Evolutionary conservation across 2,888 invertebrate genomes (phyloP).

Genomic region (Apodemia hepburni): DNA sequence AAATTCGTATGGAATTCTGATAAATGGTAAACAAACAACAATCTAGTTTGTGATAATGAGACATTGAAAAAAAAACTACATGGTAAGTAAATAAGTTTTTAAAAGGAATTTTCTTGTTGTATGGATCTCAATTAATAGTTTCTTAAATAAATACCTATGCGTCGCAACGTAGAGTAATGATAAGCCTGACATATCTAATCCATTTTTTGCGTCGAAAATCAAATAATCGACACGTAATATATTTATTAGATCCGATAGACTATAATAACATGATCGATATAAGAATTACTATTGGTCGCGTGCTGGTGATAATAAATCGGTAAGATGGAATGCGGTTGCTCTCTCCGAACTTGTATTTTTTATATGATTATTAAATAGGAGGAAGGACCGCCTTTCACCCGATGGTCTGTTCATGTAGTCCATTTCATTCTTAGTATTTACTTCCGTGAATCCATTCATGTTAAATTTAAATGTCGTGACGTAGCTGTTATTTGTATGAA

Average conservation of each 20-base stretch:
- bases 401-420: not conserved
- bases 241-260: not conserved
- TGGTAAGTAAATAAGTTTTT: too few relatives aligned
- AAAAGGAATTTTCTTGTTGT: too few relatives aligned
- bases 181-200: not conserved
- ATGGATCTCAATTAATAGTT: not conserved
- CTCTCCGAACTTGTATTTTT: not conserved
- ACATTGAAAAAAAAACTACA: too few relatives aligned
- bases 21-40: too few relatives aligned
- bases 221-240: not conserved
- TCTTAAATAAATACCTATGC: not conserved
- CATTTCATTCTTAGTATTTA: not conserved
- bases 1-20: too few relatives aligned
- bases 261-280: not conserved
- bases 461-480: conserved; percentile 8
- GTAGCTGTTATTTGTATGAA: conserved; percentile 5
- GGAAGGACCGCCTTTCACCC: not conserved
- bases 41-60: too few relatives aligned
- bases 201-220: not conserved
- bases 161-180: not conserved
- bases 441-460: conserved; percentile 1
- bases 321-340: not conserved
- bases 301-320: not conserved
- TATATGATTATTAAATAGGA: too few relatives aligned
- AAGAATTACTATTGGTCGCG: not conserved